Base-by-base conservation (phyloP, 2,113 vertebrate genomes). In the Myrmecobius fasciatus region DNA sequence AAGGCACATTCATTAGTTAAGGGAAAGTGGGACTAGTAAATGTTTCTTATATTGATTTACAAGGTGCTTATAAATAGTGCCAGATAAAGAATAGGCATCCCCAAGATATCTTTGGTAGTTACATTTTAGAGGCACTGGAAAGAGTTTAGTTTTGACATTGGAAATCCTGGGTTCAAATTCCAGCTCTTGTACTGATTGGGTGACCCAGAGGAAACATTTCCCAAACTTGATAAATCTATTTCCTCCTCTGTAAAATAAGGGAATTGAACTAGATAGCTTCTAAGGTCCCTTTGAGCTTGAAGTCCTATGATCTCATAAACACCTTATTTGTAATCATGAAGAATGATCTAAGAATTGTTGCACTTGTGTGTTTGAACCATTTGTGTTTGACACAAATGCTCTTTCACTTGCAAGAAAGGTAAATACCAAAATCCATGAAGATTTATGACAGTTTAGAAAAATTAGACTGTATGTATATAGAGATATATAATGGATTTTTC, bases 361-460 rank as follows among this genome's bases (percentile, higher is more conserved):
- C 91, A 94, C 91, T 94, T 67, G 31, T 67, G 31, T 67, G 60
- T 67, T 36, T 67, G 56, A 67, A 5, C 56, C 0, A 67, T 36
- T 91, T 93, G 94, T 43, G 89, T 49, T 91, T 47, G 90, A 56
- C 60, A 95, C 93, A 51, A 54, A 96, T 90, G 92, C 96, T 75
- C 96, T 94, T 89, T 52, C 89, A 20, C 54, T 6, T 48, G 92
- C 25, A 0, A 20, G 49, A 91, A 89, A 92, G 36, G 14, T 5
- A 2, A 7, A 0, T 9, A 14, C 28, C 89, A 52, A 3, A 26
- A 56, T 96, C 91, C 53, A n/a, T 9, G 53, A 20, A 46, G 89
- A 95, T 91, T 54, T 17, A 75, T 91, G 47, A 46, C 47, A 92
- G 14, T 92, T 3, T 31, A n/a, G 54, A 0, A 0, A 94, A 94